Conservation (phyloP, 2,113 vertebrate genomes). For the Pongo pygmaeus region DNA sequence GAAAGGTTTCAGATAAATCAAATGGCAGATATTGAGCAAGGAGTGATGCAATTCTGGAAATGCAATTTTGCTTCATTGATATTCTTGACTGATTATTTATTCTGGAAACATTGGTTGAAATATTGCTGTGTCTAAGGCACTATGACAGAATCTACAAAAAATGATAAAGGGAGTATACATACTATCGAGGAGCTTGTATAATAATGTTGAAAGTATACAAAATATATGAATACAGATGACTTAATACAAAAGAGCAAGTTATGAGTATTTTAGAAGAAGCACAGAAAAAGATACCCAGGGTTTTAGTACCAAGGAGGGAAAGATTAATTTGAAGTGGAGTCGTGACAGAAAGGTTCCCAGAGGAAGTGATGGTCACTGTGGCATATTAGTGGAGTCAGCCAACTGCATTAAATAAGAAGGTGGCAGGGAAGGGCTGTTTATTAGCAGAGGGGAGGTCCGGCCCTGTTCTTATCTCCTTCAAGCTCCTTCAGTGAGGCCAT, state of each 20-base stretch:
- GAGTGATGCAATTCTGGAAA: neutral
- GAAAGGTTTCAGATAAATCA: neutral
- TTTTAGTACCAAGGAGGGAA: neutral
- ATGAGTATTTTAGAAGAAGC: neutral
- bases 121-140: neutral
- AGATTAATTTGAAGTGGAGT: neutral
- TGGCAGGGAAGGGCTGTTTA: too few relatives aligned
- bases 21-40: neutral
- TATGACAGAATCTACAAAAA: neutral
- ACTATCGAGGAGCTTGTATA: neutral
- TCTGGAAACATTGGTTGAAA: neutral
- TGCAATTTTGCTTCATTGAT: neutral
- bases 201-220: neutral
- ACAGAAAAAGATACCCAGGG: neutral
- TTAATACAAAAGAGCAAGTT: neutral
- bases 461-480: neutral
- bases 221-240: neutral
- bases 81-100: neutral
- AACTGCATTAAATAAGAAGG: neutral
- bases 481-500: rapidly evolving
- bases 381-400: neutral
- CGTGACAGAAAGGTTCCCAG: neutral
- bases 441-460: neutral
- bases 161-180: neutral
- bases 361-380: neutral